Evolutionary conservation across 2,797 vertebrate genomes (phyloP).

Genomic region (Sternarchorhynchus goeldii): DNA sequence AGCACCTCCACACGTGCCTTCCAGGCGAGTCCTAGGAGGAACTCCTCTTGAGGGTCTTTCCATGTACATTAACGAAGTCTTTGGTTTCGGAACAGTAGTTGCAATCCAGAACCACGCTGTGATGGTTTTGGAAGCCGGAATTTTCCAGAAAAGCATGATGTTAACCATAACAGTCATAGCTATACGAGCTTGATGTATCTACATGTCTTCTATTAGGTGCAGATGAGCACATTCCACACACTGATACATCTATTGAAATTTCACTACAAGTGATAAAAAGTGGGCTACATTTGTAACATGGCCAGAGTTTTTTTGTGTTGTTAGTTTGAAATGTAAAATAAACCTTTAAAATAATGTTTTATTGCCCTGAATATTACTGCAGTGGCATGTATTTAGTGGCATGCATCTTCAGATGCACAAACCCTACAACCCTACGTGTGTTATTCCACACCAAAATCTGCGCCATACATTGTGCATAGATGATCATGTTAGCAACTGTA

Average conservation of each 20-base stretch:
- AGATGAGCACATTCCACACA: slow-evolving; percentile 61
- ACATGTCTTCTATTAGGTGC: slow-evolving; percentile 59
- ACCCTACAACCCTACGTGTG: neutral
- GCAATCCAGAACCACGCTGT: neutral
- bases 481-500: slow-evolving; percentile 21
- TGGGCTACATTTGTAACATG: neutral
- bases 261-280: slow-evolving; percentile 45
- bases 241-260: slow-evolving; percentile 73
- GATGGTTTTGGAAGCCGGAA: neutral
- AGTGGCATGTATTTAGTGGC: neutral
- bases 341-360: too few relatives aligned
- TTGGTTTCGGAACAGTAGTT: neutral
- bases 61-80: neutral
- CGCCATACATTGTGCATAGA: neutral
- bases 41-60: neutral
- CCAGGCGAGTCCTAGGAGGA: neutral
- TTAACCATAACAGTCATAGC: too few relatives aligned
- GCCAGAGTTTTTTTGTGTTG: too few relatives aligned
- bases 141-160: neutral
- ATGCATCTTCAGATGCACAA: neutral
- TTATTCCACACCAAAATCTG: slow-evolving; percentile 4
- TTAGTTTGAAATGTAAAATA: too few relatives aligned
- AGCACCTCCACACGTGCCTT: neutral
- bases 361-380: neutral
- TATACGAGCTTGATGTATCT: neutral